Evolutionary conservation across 2,113 vertebrate species (phyloP).

Genomic region (Fulica atra): DNA sequence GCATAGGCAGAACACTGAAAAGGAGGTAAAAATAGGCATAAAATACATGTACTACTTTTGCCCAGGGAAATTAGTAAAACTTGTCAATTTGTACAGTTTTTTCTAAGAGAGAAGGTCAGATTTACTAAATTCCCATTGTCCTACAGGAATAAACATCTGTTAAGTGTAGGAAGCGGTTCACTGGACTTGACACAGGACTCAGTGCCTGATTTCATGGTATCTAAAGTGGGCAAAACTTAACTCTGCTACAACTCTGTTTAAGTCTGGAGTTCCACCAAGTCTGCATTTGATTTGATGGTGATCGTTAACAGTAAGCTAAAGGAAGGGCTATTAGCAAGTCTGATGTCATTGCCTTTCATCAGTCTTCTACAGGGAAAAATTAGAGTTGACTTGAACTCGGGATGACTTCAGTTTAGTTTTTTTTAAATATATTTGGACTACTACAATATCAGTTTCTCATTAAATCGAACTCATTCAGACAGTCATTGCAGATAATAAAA

Average conservation of each 20-base stretch:
- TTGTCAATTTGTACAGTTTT: not conserved
- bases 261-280: slow-evolving; percentile 17
- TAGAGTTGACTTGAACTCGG: slow-evolving; percentile 60
- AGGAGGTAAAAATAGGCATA: not conserved
- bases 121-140: not conserved
- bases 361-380: slow-evolving; percentile 42
- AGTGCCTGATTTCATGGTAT: not conserved
- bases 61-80: not conserved
- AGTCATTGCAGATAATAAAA: not conserved
- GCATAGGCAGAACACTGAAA: not conserved
- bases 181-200: not conserved
- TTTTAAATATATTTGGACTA: not conserved
- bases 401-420: slow-evolving; percentile 39
- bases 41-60: not conserved
- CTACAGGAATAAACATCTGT: not conserved
- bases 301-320: slow-evolving; percentile 23
- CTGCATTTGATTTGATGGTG: not conserved
- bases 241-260: not conserved
- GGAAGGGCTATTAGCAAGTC: slow-evolving; percentile 56
- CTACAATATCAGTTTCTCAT: slow-evolving; percentile 9
- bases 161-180: not conserved
- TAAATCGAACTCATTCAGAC: slow-evolving; percentile 7
- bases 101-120: not conserved
- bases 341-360: slow-evolving; percentile 65
- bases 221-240: not conserved